phyloP scores from a whole-genome alignment of 1,140 invertebrate genomes.

The Mercenaria mercenaria region DNA sequence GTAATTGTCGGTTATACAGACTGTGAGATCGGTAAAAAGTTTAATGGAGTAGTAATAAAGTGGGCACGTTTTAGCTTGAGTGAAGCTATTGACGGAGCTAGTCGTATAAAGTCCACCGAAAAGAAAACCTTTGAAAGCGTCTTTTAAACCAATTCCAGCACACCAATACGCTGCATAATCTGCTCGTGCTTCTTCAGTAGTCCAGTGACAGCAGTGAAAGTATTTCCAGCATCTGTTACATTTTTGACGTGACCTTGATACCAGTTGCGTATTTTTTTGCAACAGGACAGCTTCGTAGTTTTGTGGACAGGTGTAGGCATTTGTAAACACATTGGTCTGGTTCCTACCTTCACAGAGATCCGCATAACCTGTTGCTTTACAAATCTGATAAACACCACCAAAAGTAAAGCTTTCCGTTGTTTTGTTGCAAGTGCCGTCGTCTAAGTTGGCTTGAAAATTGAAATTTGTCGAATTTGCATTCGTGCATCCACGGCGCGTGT shows the following conservation, averaged over 20 bases:
- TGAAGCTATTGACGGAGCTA: slow-evolving; percentile 68
- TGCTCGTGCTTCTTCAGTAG: background rate
- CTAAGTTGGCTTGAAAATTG: slow-evolving; percentile 71
- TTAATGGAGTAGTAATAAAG: slow-evolving; percentile 62
- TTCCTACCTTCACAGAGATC: slow-evolving; percentile 57
- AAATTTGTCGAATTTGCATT: slow-evolving; percentile 72
- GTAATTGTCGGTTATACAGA: slow-evolving; percentile 77
- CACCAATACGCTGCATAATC: slow-evolving; percentile 56
- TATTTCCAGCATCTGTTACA: slow-evolving; percentile 46
- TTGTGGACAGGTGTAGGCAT: slow-evolving; percentile 65
- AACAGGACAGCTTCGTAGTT: slow-evolving; percentile 65
- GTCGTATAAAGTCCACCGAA: slow-evolving; percentile 77
- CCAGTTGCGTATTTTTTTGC: slow-evolving; percentile 38
- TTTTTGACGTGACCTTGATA: slow-evolving; percentile 20
- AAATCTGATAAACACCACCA: slow-evolving; percentile 75
- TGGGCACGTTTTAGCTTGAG: slow-evolving; percentile 68
- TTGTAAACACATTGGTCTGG: slow-evolving; percentile 70
- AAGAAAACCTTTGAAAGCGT: slow-evolving; percentile 67
- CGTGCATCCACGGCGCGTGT: slow-evolving; percentile 73
- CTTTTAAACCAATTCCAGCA: slow-evolving; percentile 55
- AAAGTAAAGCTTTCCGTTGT: slow-evolving; percentile 69
- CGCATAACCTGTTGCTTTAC: slow-evolving; percentile 41
- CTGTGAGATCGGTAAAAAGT: slow-evolving; percentile 44
- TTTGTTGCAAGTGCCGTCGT: slow-evolving; percentile 72
- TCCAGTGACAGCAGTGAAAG: slow-evolving; percentile 19